Base-by-base conservation (phyloP, 2,113 vertebrate species). In the Forbesichthys agassizii region DNA sequence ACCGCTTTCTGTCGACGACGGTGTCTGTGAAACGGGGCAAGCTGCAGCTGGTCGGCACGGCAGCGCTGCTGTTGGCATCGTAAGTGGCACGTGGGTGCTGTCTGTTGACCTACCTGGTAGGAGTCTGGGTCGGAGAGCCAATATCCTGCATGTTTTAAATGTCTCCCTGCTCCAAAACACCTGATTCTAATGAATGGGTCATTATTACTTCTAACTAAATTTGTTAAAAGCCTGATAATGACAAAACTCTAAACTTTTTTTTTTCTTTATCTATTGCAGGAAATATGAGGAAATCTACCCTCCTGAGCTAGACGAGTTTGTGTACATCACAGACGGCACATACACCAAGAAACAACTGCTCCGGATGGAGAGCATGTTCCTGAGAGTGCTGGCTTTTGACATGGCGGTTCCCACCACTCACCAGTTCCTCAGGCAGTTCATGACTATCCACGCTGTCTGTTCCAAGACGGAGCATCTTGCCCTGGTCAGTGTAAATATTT, bases 201-300 rank as follows among this genome's bases (percentile, higher is more conserved):
- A 2, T 27, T 2, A 27, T 27, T 2, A 27, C 27, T 27, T 27
- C 27, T 27, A 27, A 27, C 27, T 27, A 27, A 2, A 27, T 27
- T 27, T 27, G 27, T 27, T 27, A 27, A 27, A 27, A 27, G 27
- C 27, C 27, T 27, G 27, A 27, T 27, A 2, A 27, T 3, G 20
- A 20, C 20, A 20, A 27, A 27, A 27, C 27, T 27, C 2, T 27
- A 27, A 2, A 27, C 27, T 27, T 27, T 20, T 20, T 20, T 20
- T 20, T 20, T 27, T 27, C 27, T 27, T 27, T 27, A 2, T 27
- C 4, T 42, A 42, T 42, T 42, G 0, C 89, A 99, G 98, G 54
- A 99, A 99, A 79, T 99, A 99, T 90, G 98, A 99, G 77, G 98
- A 99, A 86, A 99, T 99, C 86, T 99, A 99, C 75, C 97, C 98